Base-by-base conservation (phyloP, 1,140 invertebrate species). In the Lepidurus couesii region DNA sequence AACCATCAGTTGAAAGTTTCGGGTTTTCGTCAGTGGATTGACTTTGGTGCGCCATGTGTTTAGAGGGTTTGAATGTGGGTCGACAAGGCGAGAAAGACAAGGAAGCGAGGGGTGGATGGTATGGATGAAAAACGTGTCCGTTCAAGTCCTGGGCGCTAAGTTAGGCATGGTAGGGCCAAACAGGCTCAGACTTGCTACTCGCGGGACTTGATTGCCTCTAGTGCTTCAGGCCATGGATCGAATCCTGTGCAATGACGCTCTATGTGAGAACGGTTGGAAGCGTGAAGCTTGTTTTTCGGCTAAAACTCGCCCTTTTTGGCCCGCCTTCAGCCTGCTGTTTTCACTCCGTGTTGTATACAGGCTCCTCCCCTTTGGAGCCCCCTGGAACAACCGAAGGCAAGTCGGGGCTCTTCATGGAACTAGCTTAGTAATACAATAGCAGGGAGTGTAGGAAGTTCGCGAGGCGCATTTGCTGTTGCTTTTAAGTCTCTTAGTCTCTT, bases 381-480 rank as follows among this genome's bases (percentile, higher is more conserved):
- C 53, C 6, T 21, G 53, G 53, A 65, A 9, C 53, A 16, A 65
- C 53, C 53, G 53, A 65, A 65, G 53, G 53, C 53, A n/a, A 65
- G n/a, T 65, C 6, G 45, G 53, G 53, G 8, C 53, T 65, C 21
- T 65, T 13, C 53, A 13, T 65, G 16, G 21, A 65, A 65, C 53
- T 65, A 21, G 53, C 53, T 65, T 65, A 65, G 53, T 65, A 65
- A 65, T 65, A 65, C 53, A 65, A 65, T n/a, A 65, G 53, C 53
- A 65, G 16, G 53, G 53, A 21, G 7, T 7, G 53, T 65, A 16
- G 53, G 53, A 65, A 65, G 53, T 65, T 65, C 53, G 53, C 0
- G 53, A 65, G 53, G 0, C n/a, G 53, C 53, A 65, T 65, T 21
- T 65, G 53, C 53, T 65, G 53, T 16, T 65, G 21, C 16, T 34